Evolutionary conservation across 1,140 invertebrate species (phyloP), one percentile per base, ranked within the genome.

Genomic region (Batillaria attramentaria): DNA sequence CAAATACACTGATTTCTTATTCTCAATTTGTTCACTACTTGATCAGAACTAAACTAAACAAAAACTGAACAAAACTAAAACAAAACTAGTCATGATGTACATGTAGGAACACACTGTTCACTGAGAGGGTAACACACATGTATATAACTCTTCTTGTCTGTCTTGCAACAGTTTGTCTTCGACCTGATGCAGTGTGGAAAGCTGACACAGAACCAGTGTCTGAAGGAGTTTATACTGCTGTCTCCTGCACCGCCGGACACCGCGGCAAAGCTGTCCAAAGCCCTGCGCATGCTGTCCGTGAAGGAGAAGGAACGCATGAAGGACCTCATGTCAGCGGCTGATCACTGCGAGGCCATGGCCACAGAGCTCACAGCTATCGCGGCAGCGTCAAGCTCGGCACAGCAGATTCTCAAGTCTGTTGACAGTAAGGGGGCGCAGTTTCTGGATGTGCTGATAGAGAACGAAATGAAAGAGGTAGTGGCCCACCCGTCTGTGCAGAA

Each of bases 171-270:
- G 94, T 99, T 99, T 90, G 96, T 99, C 37, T 99, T 98, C 91
- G 99, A 99, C 90, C 92, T 99, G 86, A 99, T 99, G 97, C 95
- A 99, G 6, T 98, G 97, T 90, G 98, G 98, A 16, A 99, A 99
- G 91, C 96, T 97, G 85, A 95, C 97, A 91, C 95, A 97, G 83
- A 99, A 99, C 90, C 96, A 97, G 85, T 97, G 98, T 0, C 96
- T 99, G 46, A 95, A 98, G 89, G 98, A 99, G 87, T 99, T 99
- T 89, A 95, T 99, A 33, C 92, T 99, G 35, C 95, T 98, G 4
- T 99, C 97, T 0, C 97, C 97, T 28, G 98, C 98, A 16, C 98
- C 98, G 0, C 97, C 99, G 13, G 98, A 99, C 88, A 97, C 98
- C 18, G 98, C 98, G 10, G 98, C 98, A 41, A 99, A 99, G 92